Evolutionary conservation across 2,888 invertebrate genomes (phyloP), one percentile per base, ranked within the genome.

Genomic region (Baccha elongata): DNA sequence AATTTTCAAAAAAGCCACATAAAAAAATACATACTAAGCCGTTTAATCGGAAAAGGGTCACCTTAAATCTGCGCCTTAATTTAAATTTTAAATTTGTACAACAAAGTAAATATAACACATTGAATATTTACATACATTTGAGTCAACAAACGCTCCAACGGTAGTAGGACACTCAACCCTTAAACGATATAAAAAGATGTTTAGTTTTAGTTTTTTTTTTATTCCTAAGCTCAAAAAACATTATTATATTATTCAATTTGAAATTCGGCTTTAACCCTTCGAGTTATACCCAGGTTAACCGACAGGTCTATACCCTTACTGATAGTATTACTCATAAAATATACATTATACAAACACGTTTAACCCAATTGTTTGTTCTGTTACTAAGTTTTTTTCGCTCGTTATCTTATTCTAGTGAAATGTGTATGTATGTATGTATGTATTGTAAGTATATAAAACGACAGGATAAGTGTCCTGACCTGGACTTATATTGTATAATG

Each of bases 361-460:
- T 60, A 60, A 60, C 60, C 42, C 60, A 60, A 60, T 60, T 60
- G 67, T 68, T 55, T 55, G 46, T 55, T 46, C 55, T 35, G 55
- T 68, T 68, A 55, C 44, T 46, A 55, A 32, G 44, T 21, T 68
- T 46, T n/a, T 60, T 68, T 68, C 44, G 44, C n/a, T 68, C 29
- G 44, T 58, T 48, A 58, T 48, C 46, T 46, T 32, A 48, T 48
- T 58, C 19, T 17, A 50, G 40, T 58, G 11, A 58, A 55, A 37
- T 40, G 37, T 58, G 15, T 40, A 32, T 7, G 26, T 2, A 6
- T 6, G 4, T 37, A 6, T 15, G 26, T 58, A 11, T 17, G 29
- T n/a, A 26, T 1, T 11, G 13, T 29, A 8, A 8, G 3, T 19
- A 8, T 53, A 53, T 29, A 13, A 50, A 26, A 15, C 11, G 13